phyloP scores from a whole-genome alignment of 2,113 vertebrate species.

The Microcebus jonahi region DNA sequence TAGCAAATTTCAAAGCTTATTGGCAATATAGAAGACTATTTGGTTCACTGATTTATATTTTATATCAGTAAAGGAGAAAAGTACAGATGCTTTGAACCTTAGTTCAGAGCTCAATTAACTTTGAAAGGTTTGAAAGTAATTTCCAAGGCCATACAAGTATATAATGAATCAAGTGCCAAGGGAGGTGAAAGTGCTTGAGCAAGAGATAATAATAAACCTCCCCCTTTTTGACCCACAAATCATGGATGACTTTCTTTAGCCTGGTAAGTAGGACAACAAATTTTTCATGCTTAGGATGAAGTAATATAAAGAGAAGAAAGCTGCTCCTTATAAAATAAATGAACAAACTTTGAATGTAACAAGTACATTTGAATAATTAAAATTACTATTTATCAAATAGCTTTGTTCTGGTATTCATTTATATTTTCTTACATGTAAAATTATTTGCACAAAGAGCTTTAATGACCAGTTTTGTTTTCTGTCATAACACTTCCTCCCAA shows the following conservation, averaged over 20 bases:
- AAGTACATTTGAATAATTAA: not conserved
- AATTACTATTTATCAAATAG: not conserved
- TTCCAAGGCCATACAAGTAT: conserved; percentile 59
- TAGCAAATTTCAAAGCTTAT: conserved; percentile 17
- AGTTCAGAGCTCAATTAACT: conserved; percentile 64
- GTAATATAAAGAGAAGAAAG: not conserved
- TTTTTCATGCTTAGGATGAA: not conserved
- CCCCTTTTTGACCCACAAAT: conserved; percentile 29
- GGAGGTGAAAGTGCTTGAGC: conserved; percentile 53
- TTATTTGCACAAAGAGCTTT: not conserved
- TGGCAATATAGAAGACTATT: not conserved
- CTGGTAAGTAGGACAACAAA: conserved; percentile 47
- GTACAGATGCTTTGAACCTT: conserved; percentile 45
- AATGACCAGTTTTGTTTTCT: not conserved
- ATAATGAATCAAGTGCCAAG: conserved; percentile 65
- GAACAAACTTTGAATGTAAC: not conserved
- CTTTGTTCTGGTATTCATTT: not conserved
- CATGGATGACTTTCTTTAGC: conserved; percentile 33
- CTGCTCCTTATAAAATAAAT: not conserved
- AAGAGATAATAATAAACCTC: conserved; percentile 50
- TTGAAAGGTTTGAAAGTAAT: conserved; percentile 67
- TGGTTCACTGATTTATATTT: conserved; percentile 48
- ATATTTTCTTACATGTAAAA: not conserved
- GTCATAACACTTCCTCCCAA: not conserved
- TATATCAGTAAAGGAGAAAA: conserved; percentile 56